phyloP scores from a whole-genome alignment of 2,888 invertebrate genomes.

The Melanostoma scalare region DNA sequence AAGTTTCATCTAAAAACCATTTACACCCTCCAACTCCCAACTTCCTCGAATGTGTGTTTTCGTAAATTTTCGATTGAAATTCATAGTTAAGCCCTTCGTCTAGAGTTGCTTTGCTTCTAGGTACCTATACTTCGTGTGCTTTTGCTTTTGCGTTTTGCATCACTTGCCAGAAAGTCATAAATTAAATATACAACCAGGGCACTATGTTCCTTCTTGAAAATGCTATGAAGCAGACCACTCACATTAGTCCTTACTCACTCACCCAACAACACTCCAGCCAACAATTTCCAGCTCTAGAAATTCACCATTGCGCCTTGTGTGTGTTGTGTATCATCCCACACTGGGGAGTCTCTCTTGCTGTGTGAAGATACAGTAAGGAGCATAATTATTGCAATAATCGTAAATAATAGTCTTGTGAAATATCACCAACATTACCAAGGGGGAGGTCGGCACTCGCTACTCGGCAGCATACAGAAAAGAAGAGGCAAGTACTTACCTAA shows the following conservation, averaged over 20 bases:
- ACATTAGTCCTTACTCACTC: conserved; percentile 43
- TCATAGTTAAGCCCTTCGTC: conserved; percentile 59
- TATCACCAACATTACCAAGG: conserved; percentile 64
- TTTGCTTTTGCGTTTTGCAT: conserved; percentile 52
- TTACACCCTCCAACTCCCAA: conserved; percentile 26
- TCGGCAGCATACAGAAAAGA: conserved; percentile 1
- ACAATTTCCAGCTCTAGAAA: neutral
- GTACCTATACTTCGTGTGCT: neutral
- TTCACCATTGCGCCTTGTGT: conserved; percentile 16
- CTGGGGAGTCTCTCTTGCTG: conserved; percentile 19
- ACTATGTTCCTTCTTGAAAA: conserved; percentile 43
- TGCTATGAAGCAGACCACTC: conserved; percentile 63
- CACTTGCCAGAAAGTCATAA: conserved; percentile 60
- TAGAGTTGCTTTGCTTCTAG: neutral
- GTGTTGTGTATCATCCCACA: conserved; percentile 34
- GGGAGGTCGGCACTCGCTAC: conserved; percentile 1
- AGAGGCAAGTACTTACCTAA: conserved; percentile 60
- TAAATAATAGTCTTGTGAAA: conserved; percentile 73
- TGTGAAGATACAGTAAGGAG: conserved; percentile 57
- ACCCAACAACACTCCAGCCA: neutral
- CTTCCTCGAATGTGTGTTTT: conserved; percentile 27
- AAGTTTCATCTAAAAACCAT: conserved; percentile 31
- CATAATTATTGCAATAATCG: conserved; percentile 74
- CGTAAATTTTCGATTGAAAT: conserved; percentile 67
- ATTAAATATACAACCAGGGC: conserved; percentile 52